These are phyloP conservation scores for Himalopsyche anomala DNA, from an alignment of 2,888 invertebrate genomes.

Conservation along the genomic window DNA sequence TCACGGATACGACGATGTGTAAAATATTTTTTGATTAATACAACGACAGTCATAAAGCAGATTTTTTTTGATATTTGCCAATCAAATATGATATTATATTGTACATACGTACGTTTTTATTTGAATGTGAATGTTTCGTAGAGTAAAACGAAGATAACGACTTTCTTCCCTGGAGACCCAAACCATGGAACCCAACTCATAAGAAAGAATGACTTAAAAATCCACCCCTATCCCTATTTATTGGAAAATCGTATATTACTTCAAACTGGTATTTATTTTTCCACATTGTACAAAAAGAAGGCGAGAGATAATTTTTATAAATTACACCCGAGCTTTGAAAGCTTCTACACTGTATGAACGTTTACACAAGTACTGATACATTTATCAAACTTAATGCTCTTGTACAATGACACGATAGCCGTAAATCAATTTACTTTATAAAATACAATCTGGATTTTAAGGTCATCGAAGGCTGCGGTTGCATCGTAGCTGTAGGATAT, in stretches of 20 bases:
- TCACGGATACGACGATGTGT: no score
- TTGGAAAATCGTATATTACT: constrained; percentile 35
- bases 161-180: no score
- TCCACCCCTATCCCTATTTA: background rate
- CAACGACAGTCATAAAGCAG: no score
- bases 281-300: background rate
- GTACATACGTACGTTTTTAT: no score
- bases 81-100: no score
- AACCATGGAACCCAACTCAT: no score
- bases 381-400: constrained; percentile 43
- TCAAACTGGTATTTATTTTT: constrained; percentile 26
- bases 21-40: no score
- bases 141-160: no score
- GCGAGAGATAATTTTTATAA: constrained; percentile 38
- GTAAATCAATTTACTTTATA: constrained; percentile 43
- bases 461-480: background rate
- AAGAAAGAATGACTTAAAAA: no score
- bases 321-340: constrained; percentile 19
- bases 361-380: background rate
- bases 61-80: no score
- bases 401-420: background rate
- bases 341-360: background rate
- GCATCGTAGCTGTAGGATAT: background rate
- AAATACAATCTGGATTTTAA: constrained; percentile 28
- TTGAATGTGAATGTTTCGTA: no score